Conservation (phyloP, 1,140 invertebrate genomes). For the Dendroctonus valens region DNA sequence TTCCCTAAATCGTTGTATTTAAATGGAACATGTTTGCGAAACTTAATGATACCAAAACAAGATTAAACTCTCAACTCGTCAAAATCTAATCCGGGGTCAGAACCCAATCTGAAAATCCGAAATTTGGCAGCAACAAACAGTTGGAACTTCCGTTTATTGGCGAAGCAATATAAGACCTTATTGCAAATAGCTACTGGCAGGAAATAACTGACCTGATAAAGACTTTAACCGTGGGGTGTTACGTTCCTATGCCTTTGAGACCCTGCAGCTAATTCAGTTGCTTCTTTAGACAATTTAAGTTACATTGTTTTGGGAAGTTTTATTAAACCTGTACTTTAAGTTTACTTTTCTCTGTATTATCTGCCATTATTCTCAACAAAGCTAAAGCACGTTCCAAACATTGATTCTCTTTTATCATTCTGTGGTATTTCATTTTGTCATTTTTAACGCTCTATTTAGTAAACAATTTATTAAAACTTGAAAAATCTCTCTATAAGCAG, state of each 20-base stretch:
- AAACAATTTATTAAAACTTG: too few relatives aligned
- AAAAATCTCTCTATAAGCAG: too few relatives aligned
- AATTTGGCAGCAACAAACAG: constrained; percentile 24
- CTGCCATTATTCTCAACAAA: too few relatives aligned
- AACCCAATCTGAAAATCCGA: constrained; percentile 8
- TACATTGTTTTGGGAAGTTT: too few relatives aligned
- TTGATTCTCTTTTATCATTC: too few relatives aligned
- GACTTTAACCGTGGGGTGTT: constrained; percentile 17
- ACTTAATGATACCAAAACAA: not conserved
- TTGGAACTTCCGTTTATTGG: constrained; percentile 23
- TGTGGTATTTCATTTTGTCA: too few relatives aligned
- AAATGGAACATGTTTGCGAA: not conserved
- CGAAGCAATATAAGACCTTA: constrained; percentile 23
- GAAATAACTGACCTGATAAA: constrained; percentile 22
- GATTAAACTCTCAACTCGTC: not conserved
- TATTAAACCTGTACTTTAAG: too few relatives aligned
- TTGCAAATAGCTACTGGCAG: constrained; percentile 11
- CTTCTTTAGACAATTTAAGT: constrained; percentile 5
- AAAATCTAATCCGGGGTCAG: not conserved
- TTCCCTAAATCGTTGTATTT: constrained; percentile 2
- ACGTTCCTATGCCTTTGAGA: constrained; percentile 8
- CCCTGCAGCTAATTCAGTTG: not conserved
- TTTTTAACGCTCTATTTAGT: too few relatives aligned
- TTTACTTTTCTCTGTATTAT: too few relatives aligned
- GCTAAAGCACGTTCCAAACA: too few relatives aligned